phyloP scores from a whole-genome alignment of 2,797 vertebrate genomes.

The Protonibea diacanthus region DNA sequence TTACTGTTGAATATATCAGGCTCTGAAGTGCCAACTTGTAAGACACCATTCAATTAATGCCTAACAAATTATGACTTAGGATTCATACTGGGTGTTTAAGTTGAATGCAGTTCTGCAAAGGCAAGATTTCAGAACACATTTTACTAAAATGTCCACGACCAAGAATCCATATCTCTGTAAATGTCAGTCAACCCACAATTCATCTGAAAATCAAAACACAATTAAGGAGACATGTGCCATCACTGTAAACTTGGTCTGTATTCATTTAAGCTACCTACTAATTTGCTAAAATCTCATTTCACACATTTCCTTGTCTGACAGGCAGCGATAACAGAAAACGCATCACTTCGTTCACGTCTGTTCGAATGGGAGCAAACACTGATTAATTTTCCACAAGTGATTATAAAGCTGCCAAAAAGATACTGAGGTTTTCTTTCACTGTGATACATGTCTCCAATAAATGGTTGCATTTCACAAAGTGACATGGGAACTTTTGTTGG shows the following conservation, averaged over 20 bases:
- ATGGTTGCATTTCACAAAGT: constrained; percentile 37
- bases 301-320: constrained; percentile 59
- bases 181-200: constrained; percentile 30
- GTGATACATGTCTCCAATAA: constrained; percentile 52
- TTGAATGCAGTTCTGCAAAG: background rate
- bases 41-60: background rate
- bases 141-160: no score
- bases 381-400: constrained; percentile 67
- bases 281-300: constrained; percentile 63
- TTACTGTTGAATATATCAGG: background rate
- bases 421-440: constrained; percentile 32
- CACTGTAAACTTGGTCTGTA: background rate
- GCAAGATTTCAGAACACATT: background rate
- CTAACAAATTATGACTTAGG: background rate
- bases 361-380: constrained; percentile 61
- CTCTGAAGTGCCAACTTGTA: background rate
- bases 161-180: background rate
- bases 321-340: constrained; percentile 50
- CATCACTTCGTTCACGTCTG: constrained; percentile 41
- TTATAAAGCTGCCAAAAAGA: constrained; percentile 65
- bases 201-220: constrained; percentile 25
- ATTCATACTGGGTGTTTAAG: background rate
- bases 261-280: constrained; percentile 38
- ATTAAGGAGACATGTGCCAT: constrained; percentile 43
- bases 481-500: constrained; percentile 19